These are phyloP conservation scores for Misgurnus anguillicaudatus DNA, from an alignment of 2,113 vertebrate species.

Conservation along the genomic window DNA sequence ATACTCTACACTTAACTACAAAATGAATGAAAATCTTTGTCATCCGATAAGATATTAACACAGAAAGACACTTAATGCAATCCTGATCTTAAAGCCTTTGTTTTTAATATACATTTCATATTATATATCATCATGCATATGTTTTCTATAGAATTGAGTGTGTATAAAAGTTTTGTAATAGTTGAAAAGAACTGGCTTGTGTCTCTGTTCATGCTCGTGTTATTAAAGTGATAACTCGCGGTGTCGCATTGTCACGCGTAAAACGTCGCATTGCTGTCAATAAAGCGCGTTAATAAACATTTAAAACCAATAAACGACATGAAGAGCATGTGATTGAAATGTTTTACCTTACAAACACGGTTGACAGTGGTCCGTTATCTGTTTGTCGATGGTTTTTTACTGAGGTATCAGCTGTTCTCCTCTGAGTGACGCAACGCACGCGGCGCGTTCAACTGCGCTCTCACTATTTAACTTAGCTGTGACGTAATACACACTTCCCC, in stretches of 20 bases:
- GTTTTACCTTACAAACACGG: constrained; percentile 6
- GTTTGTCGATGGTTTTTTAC: constrained; percentile 1
- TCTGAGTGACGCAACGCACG: constrained; percentile 59
- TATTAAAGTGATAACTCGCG: not conserved
- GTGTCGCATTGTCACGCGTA: too few species aligned
- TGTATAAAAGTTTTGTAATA: not conserved
- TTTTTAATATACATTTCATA: not conserved
- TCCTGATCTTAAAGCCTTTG: not conserved
- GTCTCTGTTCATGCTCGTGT: too few species aligned
- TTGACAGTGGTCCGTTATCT: constrained; percentile 25
- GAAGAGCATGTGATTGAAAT: not conserved
- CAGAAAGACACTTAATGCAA: not conserved
- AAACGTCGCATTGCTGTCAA: not conserved
- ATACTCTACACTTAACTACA: not conserved
- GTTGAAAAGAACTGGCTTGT: too few species aligned
- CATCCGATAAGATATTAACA: not conserved
- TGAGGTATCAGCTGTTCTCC: constrained; percentile 45
- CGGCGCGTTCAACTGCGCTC: constrained; percentile 6
- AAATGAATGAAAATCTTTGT: not conserved
- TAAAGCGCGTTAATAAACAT: not conserved
- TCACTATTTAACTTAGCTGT: not conserved
- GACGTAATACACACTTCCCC: constrained; percentile 8
- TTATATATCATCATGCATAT: not conserved
- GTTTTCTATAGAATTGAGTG: not conserved
- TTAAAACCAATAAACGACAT: not conserved